Percentiles rank a stretch among this genome's conserved stretches.
phyloP scores from a whole-genome alignment of 2,113 vertebrate species.

The Pelecanus crispus region DNA sequence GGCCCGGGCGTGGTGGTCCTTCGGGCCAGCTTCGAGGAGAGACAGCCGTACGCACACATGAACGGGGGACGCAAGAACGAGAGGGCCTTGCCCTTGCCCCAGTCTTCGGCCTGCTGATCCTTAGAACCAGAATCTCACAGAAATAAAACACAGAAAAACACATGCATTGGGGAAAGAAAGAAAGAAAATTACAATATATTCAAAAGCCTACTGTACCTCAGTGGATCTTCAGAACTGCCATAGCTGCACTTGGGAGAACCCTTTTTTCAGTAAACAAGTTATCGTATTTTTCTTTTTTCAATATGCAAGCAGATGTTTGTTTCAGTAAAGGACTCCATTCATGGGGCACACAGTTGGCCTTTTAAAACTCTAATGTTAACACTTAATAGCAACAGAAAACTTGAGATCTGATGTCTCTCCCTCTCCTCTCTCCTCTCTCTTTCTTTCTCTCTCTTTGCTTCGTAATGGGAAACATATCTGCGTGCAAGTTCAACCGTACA shows the following conservation, averaged over 20 bases:
- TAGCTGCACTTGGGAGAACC: conserved; percentile 76
- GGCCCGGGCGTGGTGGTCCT: conserved; percentile 86
- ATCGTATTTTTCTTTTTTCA: conserved; percentile 64
- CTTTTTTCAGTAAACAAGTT: conserved; percentile 73
- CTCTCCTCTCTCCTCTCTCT: not conserved
- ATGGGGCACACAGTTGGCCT: conserved; percentile 73
- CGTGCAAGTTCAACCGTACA: conserved; percentile 80
- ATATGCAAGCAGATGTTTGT: conserved; percentile 79
- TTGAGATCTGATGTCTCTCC: conserved; percentile 65
- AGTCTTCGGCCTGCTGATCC: conserved; percentile 98
- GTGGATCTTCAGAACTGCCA: conserved; percentile 80
- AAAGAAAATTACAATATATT: conserved; percentile 61
- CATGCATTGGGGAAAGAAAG: conserved; percentile 38
- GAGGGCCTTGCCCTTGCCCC: conserved; percentile 91
- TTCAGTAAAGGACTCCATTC: conserved; percentile 69
- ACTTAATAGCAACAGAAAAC: conserved; percentile 74
- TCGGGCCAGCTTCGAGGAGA: conserved; percentile 88
- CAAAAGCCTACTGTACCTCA: conserved; percentile 86
- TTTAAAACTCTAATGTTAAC: conserved; percentile 74
- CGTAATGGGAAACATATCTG: conserved; percentile 77
- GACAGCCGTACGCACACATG: conserved; percentile 97
- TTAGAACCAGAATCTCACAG: not conserved
- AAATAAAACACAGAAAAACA: not conserved
- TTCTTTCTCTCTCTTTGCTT: conserved; percentile 64
- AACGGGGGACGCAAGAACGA: conserved; percentile 96